phyloP scores from a whole-genome alignment of 2,797 vertebrate genomes.

The Zalophus californianus region DNA sequence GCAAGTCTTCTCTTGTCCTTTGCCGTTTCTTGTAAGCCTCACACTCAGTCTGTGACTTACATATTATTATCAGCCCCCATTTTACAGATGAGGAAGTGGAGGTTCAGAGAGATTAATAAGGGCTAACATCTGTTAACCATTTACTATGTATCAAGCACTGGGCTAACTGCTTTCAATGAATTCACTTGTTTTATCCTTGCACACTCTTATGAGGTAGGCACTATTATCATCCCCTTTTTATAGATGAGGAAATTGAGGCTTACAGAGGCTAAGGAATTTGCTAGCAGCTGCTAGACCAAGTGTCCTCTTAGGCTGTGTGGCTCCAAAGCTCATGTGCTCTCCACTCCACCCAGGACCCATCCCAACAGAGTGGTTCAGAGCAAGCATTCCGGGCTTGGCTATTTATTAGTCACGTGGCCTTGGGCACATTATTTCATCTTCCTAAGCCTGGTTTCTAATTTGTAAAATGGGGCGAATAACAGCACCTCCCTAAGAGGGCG shows the following conservation, averaged over 20 bases:
- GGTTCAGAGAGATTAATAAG: constrained; percentile 55
- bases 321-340: neutral
- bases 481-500: neutral
- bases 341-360: neutral
- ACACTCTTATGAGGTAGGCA: neutral
- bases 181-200: constrained; percentile 62
- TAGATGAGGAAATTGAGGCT: constrained; percentile 57
- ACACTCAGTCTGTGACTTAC: neutral
- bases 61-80: neutral
- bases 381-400: neutral
- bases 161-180: constrained; percentile 62
- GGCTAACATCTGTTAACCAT: constrained; percentile 49
- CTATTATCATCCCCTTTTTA: constrained; percentile 67
- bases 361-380: neutral
- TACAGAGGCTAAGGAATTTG: neutral
- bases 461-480: constrained; percentile 31
- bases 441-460: constrained; percentile 55
- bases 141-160: neutral
- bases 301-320: neutral
- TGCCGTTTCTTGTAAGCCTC: neutral
- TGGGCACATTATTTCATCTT: constrained; percentile 12
- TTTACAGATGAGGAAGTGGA: constrained; percentile 49
- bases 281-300: neutral
- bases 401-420: neutral
- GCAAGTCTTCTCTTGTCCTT: neutral